Evolutionary conservation across 92 coral and sea anemone species (phyloP).

Genomic region (Siderastrea siderea): DNA sequence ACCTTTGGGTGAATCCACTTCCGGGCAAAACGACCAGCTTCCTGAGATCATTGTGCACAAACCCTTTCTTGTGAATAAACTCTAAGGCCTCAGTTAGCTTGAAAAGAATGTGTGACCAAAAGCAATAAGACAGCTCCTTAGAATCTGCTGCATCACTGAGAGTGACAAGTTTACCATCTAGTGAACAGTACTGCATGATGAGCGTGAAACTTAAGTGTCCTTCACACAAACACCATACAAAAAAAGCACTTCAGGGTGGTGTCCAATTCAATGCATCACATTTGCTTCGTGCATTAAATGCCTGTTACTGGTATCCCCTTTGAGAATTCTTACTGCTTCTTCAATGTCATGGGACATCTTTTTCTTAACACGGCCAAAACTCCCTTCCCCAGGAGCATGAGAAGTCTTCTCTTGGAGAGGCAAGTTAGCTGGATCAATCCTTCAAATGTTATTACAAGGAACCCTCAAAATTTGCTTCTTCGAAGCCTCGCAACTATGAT

Average conservation of each 20-base stretch:
- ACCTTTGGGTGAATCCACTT: no score
- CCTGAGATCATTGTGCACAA: slow-evolving; percentile 6
- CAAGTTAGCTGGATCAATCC: slow-evolving; percentile 8
- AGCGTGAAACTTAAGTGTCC: background rate
- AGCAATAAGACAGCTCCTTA: background rate
- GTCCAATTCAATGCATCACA: slow-evolving; percentile 4
- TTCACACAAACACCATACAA: slow-evolving; percentile 12
- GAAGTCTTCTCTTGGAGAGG: background rate
- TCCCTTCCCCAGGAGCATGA: slow-evolving; percentile 3
- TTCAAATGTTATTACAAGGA: background rate
- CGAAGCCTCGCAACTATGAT: background rate
- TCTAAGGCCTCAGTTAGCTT: background rate
- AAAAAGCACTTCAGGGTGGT: slow-evolving; percentile 9
- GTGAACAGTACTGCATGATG: background rate
- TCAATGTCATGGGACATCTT: background rate
- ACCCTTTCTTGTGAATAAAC: slow-evolving; percentile 9
- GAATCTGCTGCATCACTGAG: slow-evolving; percentile 3
- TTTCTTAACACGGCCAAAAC: slow-evolving; percentile 15
- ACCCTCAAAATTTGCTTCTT: background rate
- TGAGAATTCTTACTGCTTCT: background rate
- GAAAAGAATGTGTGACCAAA: background rate
- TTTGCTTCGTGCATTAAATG: background rate
- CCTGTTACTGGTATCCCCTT: slow-evolving; percentile 9
- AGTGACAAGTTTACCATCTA: background rate
- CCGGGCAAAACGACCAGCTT: no score